Percentiles rank a stretch among this genome's conserved stretches.
These are phyloP conservation scores for Echeneis naucrates DNA, from an alignment of 2,797 vertebrate species.

Conservation along the genomic window DNA sequence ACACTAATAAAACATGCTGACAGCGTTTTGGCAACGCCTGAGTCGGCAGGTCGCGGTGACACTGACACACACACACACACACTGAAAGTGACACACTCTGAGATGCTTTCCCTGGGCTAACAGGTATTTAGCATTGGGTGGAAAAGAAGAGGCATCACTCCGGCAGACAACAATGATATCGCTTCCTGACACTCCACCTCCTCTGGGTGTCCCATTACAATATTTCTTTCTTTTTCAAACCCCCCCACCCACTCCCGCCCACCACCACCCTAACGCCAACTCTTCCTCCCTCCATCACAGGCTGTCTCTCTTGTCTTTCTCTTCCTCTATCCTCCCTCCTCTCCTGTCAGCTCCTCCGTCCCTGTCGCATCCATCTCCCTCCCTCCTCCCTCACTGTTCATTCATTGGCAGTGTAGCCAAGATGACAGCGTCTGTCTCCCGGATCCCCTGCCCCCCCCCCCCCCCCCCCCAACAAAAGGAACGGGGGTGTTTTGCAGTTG, in stretches of 20 bases:
- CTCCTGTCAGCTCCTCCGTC: constrained; percentile 60
- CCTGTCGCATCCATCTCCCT: constrained; percentile 50
- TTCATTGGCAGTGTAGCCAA: constrained; percentile 40
- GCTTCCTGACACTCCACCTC: constrained; percentile 76
- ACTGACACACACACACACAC: constrained; percentile 47
- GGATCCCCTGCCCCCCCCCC: accelerated
- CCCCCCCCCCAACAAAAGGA: neutral
- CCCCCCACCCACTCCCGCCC: constrained; percentile 10
- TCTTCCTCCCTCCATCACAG: constrained; percentile 35
- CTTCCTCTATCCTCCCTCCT: constrained; percentile 48
- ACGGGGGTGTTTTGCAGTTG: constrained; percentile 6
- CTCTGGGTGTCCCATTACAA: constrained; percentile 76
- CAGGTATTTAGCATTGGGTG: constrained; percentile 73
- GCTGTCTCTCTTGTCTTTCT: constrained; percentile 58
- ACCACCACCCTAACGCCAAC: neutral
- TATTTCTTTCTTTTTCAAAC: constrained; percentile 63
- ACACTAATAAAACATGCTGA: constrained; percentile 81
- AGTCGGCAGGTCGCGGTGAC: constrained; percentile 72
- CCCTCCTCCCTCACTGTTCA: constrained; percentile 41
- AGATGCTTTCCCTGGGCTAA: constrained; percentile 62
- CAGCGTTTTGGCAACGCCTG: constrained; percentile 79
- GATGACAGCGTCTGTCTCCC: constrained; percentile 54
- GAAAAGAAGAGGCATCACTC: constrained; percentile 72
- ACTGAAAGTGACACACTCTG: constrained; percentile 6
- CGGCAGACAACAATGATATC: constrained; percentile 80